A percentile compares a stretch with the other conserved stretches of the same genome.
phyloP scores from a whole-genome alignment of 1,140 invertebrate genomes.

The Cyclina sinensis region DNA sequence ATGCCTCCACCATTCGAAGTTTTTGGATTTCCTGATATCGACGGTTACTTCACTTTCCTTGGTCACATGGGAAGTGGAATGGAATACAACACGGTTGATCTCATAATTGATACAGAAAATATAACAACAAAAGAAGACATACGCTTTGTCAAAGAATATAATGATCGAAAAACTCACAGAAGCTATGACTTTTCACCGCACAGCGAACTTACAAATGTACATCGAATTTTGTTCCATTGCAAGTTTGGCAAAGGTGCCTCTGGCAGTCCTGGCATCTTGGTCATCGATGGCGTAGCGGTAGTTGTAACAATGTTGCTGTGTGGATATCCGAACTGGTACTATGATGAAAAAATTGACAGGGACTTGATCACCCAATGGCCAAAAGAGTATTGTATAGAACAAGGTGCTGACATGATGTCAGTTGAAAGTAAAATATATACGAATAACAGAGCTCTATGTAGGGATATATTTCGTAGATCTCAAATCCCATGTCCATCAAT shows the following conservation, averaged over 20 bases:
- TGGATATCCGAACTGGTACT: constrained; percentile 49
- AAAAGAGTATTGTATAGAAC: constrained; percentile 14
- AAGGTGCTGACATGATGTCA: neutral
- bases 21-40: constrained; percentile 1
- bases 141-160: neutral
- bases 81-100: neutral
- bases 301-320: constrained; percentile 45
- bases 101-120: neutral
- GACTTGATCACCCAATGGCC: neutral
- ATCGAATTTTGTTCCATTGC: constrained; percentile 40
- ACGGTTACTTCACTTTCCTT: neutral
- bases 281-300: neutral
- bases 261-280: constrained; percentile 3
- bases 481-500: too few species aligned
- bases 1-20: constrained; percentile 1
- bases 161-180: neutral
- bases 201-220: neutral
- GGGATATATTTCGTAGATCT: neutral
- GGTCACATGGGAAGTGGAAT: neutral
- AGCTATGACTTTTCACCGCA: neutral
- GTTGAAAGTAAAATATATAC: neutral
- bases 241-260: constrained; percentile 17
- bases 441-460: neutral
- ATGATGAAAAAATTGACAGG: neutral
- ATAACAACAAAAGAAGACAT: neutral